Evolutionary conservation across 1,140 invertebrate species (phyloP).

Genomic region (Drosophila quadrilineata): DNA sequence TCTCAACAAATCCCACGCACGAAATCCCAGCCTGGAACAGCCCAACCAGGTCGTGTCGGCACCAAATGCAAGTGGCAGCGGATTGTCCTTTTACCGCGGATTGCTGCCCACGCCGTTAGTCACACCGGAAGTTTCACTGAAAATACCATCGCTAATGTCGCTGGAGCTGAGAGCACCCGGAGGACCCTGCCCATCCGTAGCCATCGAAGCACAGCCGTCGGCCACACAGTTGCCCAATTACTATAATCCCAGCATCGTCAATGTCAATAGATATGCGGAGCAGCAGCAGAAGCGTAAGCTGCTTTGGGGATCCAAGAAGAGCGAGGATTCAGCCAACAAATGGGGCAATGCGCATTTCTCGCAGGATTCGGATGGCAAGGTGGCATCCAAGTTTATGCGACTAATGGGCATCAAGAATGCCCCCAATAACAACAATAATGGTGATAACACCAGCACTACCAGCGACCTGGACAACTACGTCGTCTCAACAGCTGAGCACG

Average conservation of each 20-base stretch:
- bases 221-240: slow-evolving; percentile 84
- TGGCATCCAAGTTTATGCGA: slow-evolving; percentile 96
- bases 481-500: slow-evolving; percentile 21
- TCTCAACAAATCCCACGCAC: no score
- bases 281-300: slow-evolving; percentile 93
- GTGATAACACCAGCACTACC: slow-evolving; percentile 9
- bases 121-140: slow-evolving; percentile 58
- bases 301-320: slow-evolving; percentile 90
- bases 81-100: no score
- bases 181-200: no score
- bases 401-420: slow-evolving; percentile 93
- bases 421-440: slow-evolving; percentile 1
- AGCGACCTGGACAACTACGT: slow-evolving; percentile 14
- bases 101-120: slow-evolving; percentile 58
- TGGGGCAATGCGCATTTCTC: slow-evolving; percentile 93
- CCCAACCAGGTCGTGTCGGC: no score
- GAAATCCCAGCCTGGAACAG: no score
- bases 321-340: slow-evolving; percentile 84
- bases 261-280: slow-evolving; percentile 92
- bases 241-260: slow-evolving; percentile 92
- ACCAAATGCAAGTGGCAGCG: background rate
- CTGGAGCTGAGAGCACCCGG: slow-evolving; percentile 49
- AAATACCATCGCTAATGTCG: slow-evolving; percentile 69
- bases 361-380: slow-evolving; percentile 93
- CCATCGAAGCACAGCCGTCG: slow-evolving; percentile 18